Base-by-base conservation (phyloP, 2,888 invertebrate genomes). In the Listrodromus nycthemerus region DNA sequence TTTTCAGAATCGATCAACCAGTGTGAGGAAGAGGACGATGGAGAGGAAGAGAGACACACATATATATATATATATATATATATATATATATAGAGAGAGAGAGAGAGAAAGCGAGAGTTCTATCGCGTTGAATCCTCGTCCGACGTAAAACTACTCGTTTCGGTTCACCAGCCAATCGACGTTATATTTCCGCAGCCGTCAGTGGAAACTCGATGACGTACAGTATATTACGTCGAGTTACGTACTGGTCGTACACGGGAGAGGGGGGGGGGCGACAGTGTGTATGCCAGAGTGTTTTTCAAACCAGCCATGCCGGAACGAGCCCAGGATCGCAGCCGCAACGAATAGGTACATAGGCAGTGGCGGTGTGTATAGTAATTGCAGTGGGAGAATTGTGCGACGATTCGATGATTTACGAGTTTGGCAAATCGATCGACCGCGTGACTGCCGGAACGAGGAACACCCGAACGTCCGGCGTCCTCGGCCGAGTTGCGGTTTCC, bases 371-470 rank as follows among this genome's bases (percentile, higher is more conserved):
- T 41, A 30, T 50, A 69, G 67, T 52, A 74, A 61, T 76, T 45
- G 41, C 52, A 70, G 24, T 66, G 33, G 63, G 33, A 74, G 78
- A 67, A 50, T 41, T 19, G 24, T 58, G 50, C 78, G 55, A 74
- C 82, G 74, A 78, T 52, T 78, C 82, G 82, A 78, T 78, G 82
- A 82, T 82, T 78, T 82, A 82, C 78, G 82, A 78, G 78, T 67
- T 78, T 73, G 69, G 69, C 63, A 41, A 82, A 82, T 82, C 82
- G 78, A 82, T 82, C 69, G 82, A 82, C 82, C 82, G 82, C 82
- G 78, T 82, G 82, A 78, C 67, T 82, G 78, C 50, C 82, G 67
- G 73, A 61, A 77, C 67, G 78, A 63, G 61, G 52, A 67, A 80
- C 80, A 80, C 77, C 37, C 71, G 73, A 82, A n/a, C 37, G 61